These are phyloP conservation scores for Pristionchus mayeri DNA, from an alignment of 2,888 invertebrate genomes.

Conservation along the genomic window DNA sequence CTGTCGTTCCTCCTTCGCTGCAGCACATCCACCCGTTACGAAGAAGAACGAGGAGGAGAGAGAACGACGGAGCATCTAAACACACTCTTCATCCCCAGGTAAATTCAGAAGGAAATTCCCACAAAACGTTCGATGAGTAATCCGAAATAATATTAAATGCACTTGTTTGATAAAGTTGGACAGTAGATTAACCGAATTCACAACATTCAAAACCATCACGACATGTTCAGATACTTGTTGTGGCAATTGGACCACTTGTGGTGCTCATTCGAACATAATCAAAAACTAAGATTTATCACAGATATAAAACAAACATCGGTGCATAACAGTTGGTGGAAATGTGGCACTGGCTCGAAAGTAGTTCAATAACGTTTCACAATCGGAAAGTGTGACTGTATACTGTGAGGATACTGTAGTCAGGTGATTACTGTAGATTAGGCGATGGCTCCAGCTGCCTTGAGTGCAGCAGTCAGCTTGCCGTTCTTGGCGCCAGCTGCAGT, in stretches of 20 bases:
- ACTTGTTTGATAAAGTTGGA: too few species aligned
- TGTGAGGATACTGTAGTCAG: background rate
- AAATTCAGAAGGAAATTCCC: too few species aligned
- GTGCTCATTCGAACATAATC: background rate
- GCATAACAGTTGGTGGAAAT: background rate
- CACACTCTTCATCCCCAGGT: background rate
- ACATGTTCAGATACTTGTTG: background rate
- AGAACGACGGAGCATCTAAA: slow-evolving; percentile 13
- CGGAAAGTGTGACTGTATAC: background rate
- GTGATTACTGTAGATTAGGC: background rate
- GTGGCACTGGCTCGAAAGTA: background rate
- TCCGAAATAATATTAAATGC: too few species aligned
- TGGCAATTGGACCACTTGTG: background rate
- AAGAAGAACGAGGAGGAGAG: slow-evolving; percentile 23
- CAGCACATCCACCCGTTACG: slow-evolving; percentile 42
- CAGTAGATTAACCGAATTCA: background rate
- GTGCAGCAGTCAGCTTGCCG: slow-evolving; percentile 68
- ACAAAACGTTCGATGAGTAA: too few species aligned
- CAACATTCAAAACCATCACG: background rate
- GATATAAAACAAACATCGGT: background rate
- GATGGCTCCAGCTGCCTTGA: slow-evolving; percentile 68
- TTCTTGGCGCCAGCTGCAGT: slow-evolving; percentile 80
- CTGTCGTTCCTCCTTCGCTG: slow-evolving; percentile 21
- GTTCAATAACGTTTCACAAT: background rate
- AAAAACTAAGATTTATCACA: background rate